Base-by-base conservation (phyloP, 2,113 vertebrate species). In the Gasterosteus aculeatus region DNA sequence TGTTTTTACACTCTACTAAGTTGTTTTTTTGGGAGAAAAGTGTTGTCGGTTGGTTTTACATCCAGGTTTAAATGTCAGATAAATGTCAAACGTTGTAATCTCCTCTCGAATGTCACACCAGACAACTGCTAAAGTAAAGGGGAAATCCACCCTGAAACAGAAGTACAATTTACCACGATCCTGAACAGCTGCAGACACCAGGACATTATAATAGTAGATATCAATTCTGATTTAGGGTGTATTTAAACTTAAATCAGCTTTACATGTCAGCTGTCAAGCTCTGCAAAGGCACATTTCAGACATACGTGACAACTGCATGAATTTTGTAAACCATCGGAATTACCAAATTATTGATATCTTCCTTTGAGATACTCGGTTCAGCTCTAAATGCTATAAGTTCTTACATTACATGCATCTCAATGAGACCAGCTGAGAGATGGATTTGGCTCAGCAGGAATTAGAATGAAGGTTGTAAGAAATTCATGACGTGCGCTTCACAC, bases 381-480 rank as follows among this genome's bases (percentile, higher is more conserved):
- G 66, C 76, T 58, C 22, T 78, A 81, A 83, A 89, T 72, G 75
- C 22, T 26, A 1, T 61, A 68, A 75, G 65, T 78, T 81, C 69
- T 82, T 85, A 82, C 78, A 86, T 84, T 89, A 78, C 79, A 83
- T 85, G 80, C 75, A 85, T 81, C 82, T 89, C 87, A 89, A 81
- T 81, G 59, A 78, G 78, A 79, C 47, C 64, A 74, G 79, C 81
- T 65, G 51, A 71, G 78, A 80, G 76, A 83, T 51, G 75, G 80
- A 80, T 84, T 69, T 75, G 84, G 70, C 79, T 54, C 64, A 75
- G 82, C 78, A 79, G 70, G 72, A 83, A 85, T 90, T 87, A 88
- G 75, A 90, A 38, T 84, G 89, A 69, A 83, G 76, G 81, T 87
- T 84, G 87, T 78, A 70, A 78, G 69, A 87, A 89, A 84, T 81